Percentiles rank a stretch among this genome's conserved stretches.
Conservation (phyloP, 35 echinoderm and acorn worm species). For the Ptychodera flava region DNA sequence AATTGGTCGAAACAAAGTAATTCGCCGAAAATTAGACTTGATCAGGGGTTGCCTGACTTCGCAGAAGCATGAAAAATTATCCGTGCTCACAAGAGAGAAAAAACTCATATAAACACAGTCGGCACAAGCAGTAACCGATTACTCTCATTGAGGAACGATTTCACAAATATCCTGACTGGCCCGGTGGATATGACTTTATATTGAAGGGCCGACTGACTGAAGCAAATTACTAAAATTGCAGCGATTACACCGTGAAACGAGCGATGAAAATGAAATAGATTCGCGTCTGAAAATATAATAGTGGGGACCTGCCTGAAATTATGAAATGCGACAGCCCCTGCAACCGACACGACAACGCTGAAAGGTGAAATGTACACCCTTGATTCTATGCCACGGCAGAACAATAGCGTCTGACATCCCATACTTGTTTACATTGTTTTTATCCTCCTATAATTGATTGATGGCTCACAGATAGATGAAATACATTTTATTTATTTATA, state of each 20-base stretch:
- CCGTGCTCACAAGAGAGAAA: not conserved
- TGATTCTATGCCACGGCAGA: too few species aligned
- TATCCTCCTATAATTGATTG: too few species aligned
- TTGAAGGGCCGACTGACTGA: not conserved
- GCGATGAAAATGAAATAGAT: not conserved
- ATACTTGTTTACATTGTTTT: too few species aligned
- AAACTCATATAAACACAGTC: constrained; percentile 2
- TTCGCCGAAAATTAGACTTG: too few species aligned
- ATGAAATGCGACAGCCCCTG: not conserved
- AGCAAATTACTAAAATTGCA: not conserved
- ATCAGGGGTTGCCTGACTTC: too few species aligned
- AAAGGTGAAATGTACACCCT: not conserved
- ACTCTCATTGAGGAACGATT: not conserved
- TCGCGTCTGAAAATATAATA: not conserved
- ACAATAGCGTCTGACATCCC: too few species aligned
- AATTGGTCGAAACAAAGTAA: too few species aligned
- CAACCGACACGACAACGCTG: not conserved
- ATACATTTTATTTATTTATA: too few species aligned
- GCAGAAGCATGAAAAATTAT: not conserved
- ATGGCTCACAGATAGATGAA: too few species aligned
- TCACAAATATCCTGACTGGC: not conserved
- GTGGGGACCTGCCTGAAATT: not conserved
- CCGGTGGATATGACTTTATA: not conserved
- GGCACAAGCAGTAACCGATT: not conserved
- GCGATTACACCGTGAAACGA: not conserved